Evolutionary conservation across 2,113 vertebrate species (phyloP), one percentile per base, ranked within the genome.

Genomic region (Oceanodroma tethys): DNA sequence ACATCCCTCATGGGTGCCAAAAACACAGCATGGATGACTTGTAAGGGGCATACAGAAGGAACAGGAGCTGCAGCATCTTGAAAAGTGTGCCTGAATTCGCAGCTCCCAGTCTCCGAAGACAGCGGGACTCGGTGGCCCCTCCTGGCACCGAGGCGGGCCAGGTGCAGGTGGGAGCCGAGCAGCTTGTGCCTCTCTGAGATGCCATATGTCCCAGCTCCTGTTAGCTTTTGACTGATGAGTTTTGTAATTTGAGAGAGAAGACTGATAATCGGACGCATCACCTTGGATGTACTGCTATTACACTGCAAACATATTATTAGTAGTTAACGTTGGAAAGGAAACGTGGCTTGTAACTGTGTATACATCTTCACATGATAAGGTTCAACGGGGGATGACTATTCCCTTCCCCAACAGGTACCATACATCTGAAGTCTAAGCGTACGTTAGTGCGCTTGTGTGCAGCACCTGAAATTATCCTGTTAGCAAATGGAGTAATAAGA

Each of bases 231-330:
- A 83, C 75, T 88, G 92, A 86, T 80, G 16, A 34, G 58, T 65
- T 94, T 86, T 93, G 93, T 80, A 88, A 80, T 95, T 40, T 56
- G 53, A 94, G 89, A 82, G 58, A 84, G 85, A 67, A 73, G 81
- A 86, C 82, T 15, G 36, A 60, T 79, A 81, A 94, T 16, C 2
- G 13, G 73, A 79, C 2, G 3, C 55, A 74, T 59, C 73, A 43
- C 85, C 45, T 85, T 59, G 25, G 88, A 34, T 79, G 43, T 42
- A 40, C 4, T 40, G 74, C 47, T 71, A 63, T 65, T n/a, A 38
- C 55, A 13, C 14, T 50, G 68, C 30, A 47, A 85, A 60, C 0
- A 0, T 34, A 11, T 75, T 42, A 42, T 65, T 42, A 38, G 66
- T 48, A 56, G 65, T 72, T 56, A 80, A 6, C 53, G 66, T 29